Evolutionary conservation across 2,888 invertebrate species (phyloP).

Genomic region (Escarpia spicata): DNA sequence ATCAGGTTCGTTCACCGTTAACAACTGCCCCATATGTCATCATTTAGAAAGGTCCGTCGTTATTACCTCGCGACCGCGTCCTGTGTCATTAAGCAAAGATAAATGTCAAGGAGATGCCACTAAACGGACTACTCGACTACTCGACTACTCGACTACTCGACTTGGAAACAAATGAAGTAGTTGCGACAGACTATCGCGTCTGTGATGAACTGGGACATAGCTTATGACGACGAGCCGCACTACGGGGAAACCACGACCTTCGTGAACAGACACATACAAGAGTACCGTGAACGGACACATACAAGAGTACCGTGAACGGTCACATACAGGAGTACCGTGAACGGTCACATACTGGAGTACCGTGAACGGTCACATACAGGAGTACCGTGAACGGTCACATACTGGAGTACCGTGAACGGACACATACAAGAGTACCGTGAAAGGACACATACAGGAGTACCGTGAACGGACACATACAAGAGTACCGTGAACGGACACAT

Average conservation of each 20-base stretch:
- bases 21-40: background rate
- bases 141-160: background rate
- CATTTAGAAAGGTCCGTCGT: background rate
- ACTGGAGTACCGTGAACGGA: background rate
- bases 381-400: background rate
- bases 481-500: background rate
- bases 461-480: background rate
- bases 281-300: background rate
- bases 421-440: background rate
- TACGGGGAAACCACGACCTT: background rate
- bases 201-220: background rate
- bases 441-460: no score
- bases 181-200: background rate
- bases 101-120: constrained; percentile 5
- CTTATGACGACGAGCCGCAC: background rate
- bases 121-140: background rate
- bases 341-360: background rate
- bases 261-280: background rate
- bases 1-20: background rate
- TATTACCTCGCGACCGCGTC: constrained; percentile 5
- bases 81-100: constrained; percentile 1
- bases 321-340: background rate
- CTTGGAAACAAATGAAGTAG: background rate
- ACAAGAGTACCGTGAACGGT: background rate
- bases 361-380: background rate